Evolutionary conservation across 2,888 invertebrate genomes (phyloP).

Genomic region (Halocaridina rubra): DNA sequence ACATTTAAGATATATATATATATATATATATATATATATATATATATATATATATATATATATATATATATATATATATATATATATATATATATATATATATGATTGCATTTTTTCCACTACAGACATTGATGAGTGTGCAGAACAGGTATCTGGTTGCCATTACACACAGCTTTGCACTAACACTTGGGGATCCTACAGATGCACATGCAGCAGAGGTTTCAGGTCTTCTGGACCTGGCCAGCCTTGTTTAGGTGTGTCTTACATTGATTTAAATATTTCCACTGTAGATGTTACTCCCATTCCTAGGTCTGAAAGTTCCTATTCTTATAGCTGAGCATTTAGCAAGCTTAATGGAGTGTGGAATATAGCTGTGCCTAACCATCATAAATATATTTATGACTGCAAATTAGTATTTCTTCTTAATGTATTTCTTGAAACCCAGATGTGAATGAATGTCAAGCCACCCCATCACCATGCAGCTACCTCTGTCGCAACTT

Average conservation of each 20-base stretch:
- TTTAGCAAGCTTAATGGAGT: no score
- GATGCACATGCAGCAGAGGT: conserved; percentile 74
- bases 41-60: no score
- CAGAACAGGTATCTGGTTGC: conserved; percentile 70
- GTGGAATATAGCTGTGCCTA: no score
- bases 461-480: conserved; percentile 70
- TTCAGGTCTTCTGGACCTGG: conserved; percentile 71
- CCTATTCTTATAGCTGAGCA: no score
- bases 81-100: background rate
- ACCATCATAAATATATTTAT: no score
- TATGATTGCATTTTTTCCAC: conserved; percentile 48
- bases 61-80: background rate
- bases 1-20: no score
- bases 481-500: conserved; percentile 75
- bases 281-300: no score
- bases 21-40: no score
- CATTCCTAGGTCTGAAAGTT: no score
- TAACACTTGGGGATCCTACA: conserved; percentile 74
- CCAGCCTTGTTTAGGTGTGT: conserved; percentile 71
- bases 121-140: conserved; percentile 76
- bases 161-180: conserved; percentile 73
- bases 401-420: background rate
- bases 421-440: background rate
- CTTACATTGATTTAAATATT: no score
- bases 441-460: conserved; percentile 70